Percentiles rank a stretch among this genome's conserved stretches.
Conservation (phyloP, 2,888 invertebrate species). For the Gryllus longicercus region DNA sequence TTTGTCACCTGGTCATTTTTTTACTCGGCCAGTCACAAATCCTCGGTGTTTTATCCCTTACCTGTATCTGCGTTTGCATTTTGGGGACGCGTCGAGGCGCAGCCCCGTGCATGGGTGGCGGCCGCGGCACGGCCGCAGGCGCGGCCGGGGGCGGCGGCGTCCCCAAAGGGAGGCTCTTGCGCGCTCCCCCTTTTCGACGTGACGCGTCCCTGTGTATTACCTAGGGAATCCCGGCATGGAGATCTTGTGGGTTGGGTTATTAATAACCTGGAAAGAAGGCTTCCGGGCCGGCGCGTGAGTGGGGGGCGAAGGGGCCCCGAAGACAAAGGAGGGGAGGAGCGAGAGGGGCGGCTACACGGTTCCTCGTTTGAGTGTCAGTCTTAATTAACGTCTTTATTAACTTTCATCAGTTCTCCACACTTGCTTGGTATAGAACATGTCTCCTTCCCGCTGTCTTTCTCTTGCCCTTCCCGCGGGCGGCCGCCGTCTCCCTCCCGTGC, state of each 20-base stretch:
- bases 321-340: conserved; percentile 30
- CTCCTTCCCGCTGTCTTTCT: neutral
- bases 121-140: no score
- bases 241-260: conserved; percentile 17
- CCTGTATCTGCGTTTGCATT: neutral
- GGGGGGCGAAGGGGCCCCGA: neutral
- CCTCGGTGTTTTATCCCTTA: neutral
- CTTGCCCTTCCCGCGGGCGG: neutral
- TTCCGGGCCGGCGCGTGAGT: neutral
- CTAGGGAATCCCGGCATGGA: conserved; percentile 17
- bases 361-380: conserved; percentile 32
- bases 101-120: no score
- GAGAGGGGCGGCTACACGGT: conserved; percentile 26
- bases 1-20: neutral
- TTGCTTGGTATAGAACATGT: conserved; percentile 1
- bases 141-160: no score
- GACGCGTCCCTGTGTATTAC: conserved; percentile 10
- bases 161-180: neutral
- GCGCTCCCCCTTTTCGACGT: conserved; percentile 4
- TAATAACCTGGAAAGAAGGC: conserved; percentile 7
- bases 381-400: conserved; percentile 34
- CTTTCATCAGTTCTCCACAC: conserved; percentile 33
- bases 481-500: neutral
- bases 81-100: neutral
- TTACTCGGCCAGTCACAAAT: neutral